Conservation (phyloP, 64 coral and sea anemone genomes). For the Pocillopora verrucosa region DNA sequence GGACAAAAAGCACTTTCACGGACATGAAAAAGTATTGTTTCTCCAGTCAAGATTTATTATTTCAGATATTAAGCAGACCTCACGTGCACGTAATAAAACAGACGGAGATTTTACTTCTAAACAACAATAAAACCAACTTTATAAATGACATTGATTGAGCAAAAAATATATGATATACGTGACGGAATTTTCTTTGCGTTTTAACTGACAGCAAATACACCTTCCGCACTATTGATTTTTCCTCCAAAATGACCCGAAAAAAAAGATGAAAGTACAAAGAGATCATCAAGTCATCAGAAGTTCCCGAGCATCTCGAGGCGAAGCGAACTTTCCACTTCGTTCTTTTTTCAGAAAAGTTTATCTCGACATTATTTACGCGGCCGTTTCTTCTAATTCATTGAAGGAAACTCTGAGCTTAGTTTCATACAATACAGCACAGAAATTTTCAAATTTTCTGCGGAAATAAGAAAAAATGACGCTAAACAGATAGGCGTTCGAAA, state of each 20-base stretch:
- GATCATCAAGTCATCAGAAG: neutral
- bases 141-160: neutral
- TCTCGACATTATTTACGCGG: neutral
- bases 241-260: neutral
- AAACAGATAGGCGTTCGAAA: neutral
- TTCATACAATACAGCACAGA: neutral
- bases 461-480: conserved; percentile 3
- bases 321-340: neutral
- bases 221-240: neutral
- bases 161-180: neutral
- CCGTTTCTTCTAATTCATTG: conserved; percentile 3
- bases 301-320: neutral
- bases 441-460: neutral
- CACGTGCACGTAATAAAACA: conserved; percentile 19
- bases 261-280: neutral
- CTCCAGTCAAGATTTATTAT: neutral
- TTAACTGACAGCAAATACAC: neutral
- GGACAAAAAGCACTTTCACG: neutral
- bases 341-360: neutral
- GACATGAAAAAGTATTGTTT: neutral
- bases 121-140: neutral
- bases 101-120: neutral
- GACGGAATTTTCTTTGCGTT: neutral
- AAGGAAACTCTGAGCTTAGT: conserved; percentile 4
- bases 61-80: neutral